Conservation (phyloP, 2,113 vertebrate species). For the Aleadryas rufinucha region DNA sequence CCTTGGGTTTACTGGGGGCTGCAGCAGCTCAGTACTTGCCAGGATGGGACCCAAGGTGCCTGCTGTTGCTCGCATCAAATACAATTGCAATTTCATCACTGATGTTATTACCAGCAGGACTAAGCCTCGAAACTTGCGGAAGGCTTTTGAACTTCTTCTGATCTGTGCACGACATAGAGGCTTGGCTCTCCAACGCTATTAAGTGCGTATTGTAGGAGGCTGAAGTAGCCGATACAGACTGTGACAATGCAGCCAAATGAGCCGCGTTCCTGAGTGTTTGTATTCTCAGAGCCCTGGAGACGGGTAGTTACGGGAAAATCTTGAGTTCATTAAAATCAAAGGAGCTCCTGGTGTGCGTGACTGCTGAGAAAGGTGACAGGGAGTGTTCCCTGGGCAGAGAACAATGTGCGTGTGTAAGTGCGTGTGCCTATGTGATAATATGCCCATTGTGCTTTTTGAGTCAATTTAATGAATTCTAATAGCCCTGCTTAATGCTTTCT, state of each 20-base stretch:
- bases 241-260: background rate
- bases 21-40: background rate
- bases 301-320: background rate
- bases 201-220: background rate
- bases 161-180: background rate
- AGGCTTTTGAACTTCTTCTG: slow-evolving; percentile 2
- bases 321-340: slow-evolving; percentile 40
- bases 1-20: background rate
- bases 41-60: background rate
- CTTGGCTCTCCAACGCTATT: background rate
- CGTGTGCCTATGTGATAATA: background rate
- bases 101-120: background rate
- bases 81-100: background rate
- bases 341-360: background rate
- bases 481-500: background rate
- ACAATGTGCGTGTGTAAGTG: background rate
- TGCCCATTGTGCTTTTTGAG: slow-evolving; percentile 5
- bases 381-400: background rate
- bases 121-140: background rate
- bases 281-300: slow-evolving; percentile 3
- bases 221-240: background rate
- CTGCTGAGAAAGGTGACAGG: background rate
- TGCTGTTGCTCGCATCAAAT: background rate
- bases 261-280: background rate
- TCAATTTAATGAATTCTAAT: slow-evolving; percentile 35